These are phyloP conservation scores for Apamea monoglypha DNA, from an alignment of 2,888 invertebrate genomes.

Conservation along the genomic window DNA sequence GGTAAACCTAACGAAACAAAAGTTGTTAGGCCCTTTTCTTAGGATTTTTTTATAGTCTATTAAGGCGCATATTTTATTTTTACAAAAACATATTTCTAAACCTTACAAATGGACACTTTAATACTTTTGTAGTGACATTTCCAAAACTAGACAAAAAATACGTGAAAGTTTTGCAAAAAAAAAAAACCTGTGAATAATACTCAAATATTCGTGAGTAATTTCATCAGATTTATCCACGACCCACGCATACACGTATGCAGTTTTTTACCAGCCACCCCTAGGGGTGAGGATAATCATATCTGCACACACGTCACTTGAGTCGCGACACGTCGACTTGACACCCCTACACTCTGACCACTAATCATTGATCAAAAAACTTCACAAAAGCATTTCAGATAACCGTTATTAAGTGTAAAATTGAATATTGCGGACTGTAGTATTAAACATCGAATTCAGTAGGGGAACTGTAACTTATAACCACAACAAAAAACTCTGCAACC, in stretches of 20 bases:
- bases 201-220: slow-evolving; percentile 53
- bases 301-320: slow-evolving; percentile 84
- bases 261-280: slow-evolving; percentile 77
- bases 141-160: background rate
- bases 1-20: background rate
- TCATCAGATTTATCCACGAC: slow-evolving; percentile 72
- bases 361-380: slow-evolving; percentile 76
- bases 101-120: no score
- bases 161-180: background rate
- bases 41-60: background rate
- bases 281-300: slow-evolving; percentile 86
- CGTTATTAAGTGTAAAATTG: slow-evolving; percentile 70
- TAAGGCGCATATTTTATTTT: background rate
- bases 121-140: no score
- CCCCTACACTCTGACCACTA: slow-evolving; percentile 81
- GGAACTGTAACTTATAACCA: slow-evolving; percentile 84
- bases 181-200: background rate
- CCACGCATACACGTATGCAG: slow-evolving; percentile 67
- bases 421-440: slow-evolving; percentile 60
- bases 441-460: slow-evolving; percentile 47
- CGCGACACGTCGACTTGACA: slow-evolving; percentile 77
- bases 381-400: slow-evolving; percentile 64
- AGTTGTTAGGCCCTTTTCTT: background rate
- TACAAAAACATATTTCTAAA: background rate
- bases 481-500: slow-evolving; percentile 83